A percentile compares a stretch with the other conserved stretches of the same genome.
Evolutionary conservation across 2,113 vertebrate species (phyloP).

Genomic region (Anarhynchus alexandrinus): DNA sequence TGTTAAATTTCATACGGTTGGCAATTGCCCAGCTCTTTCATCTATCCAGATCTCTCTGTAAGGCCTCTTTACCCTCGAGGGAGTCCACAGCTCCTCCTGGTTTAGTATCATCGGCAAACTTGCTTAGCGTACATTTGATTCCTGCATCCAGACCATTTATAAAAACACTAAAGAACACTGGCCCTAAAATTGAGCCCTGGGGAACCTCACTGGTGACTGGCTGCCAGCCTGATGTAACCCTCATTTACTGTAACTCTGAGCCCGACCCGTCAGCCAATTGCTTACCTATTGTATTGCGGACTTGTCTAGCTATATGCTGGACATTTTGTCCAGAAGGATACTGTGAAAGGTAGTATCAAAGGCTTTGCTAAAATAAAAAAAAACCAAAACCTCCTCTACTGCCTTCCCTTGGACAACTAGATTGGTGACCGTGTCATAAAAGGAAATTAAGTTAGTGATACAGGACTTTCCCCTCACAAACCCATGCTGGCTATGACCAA

Average conservation of each 20-base stretch:
- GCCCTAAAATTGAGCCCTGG: not conserved
- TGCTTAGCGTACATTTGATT: not conserved
- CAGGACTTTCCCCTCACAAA: not conserved
- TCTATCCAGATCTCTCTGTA: not conserved
- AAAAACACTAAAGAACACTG: not conserved
- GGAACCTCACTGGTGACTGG: not conserved
- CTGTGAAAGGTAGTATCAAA: not conserved
- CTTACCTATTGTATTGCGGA: accelerated
- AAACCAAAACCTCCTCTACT: not conserved
- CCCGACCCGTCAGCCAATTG: accelerated
- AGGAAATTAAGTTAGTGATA: not conserved
- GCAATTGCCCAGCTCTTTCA: not conserved
- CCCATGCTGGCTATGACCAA: not conserved
- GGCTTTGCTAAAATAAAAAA: not conserved
- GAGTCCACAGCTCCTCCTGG: not conserved
- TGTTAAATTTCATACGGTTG: not conserved
- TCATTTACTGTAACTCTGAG: not conserved
- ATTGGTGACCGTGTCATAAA: not conserved
- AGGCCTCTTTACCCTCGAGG: not conserved
- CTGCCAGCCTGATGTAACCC: not conserved
- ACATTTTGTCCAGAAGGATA: not conserved
- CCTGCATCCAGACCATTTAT: not conserved
- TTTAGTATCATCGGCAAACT: not conserved
- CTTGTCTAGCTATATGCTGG: not conserved
- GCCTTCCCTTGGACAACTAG: not conserved